These are phyloP conservation scores for Pangasius macronema DNA, from an alignment of 2,797 vertebrate genomes.

Conservation along the genomic window DNA sequence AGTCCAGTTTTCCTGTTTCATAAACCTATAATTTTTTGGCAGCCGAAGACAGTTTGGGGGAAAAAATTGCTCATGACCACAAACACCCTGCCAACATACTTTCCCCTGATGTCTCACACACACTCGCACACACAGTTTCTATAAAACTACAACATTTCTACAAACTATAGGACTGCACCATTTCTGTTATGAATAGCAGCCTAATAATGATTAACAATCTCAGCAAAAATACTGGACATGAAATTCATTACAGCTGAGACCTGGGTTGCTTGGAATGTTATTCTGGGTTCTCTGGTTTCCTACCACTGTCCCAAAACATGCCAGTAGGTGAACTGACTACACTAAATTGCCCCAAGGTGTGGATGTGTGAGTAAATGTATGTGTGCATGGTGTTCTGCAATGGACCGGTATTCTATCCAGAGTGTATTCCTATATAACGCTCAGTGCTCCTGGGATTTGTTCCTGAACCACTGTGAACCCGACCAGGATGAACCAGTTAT, in stretches of 20 bases:
- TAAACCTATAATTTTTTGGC: conserved; percentile 3
- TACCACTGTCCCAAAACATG: background rate
- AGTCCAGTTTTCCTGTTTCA: background rate
- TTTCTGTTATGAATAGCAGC: background rate
- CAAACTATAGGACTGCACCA: background rate
- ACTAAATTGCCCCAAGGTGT: background rate
- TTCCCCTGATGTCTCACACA: background rate
- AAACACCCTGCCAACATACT: background rate
- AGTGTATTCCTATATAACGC: background rate
- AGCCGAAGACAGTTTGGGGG: background rate
- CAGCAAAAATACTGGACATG: background rate
- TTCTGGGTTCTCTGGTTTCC: background rate
- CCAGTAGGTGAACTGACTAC: background rate
- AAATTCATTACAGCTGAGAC: background rate
- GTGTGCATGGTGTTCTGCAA: background rate
- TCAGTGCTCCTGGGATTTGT: background rate
- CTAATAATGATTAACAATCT: background rate
- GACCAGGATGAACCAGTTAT: background rate
- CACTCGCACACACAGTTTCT: background rate
- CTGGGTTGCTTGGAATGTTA: background rate
- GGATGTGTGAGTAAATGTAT: background rate
- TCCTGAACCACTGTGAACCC: background rate
- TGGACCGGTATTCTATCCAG: background rate
- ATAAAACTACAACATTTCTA: background rate
- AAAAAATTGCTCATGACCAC: background rate